Percentiles rank a stretch among this genome's conserved stretches.
Evolutionary conservation across 2,113 vertebrate genomes (phyloP).

Genomic region (Amblyornis subalaris): DNA sequence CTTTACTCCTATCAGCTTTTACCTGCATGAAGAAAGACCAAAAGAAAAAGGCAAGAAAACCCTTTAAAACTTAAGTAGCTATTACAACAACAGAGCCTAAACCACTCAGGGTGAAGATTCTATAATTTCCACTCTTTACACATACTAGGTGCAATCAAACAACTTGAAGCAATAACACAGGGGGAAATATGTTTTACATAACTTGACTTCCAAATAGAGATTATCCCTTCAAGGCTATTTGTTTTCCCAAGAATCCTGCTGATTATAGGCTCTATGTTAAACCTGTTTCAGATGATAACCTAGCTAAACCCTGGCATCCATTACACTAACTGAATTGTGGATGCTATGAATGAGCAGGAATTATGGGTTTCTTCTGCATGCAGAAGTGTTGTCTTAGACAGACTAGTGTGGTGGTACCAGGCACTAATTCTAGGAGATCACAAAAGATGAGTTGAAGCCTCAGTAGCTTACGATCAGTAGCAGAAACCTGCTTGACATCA

Average conservation of each 20-base stretch:
- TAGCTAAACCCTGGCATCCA: conserved; percentile 31
- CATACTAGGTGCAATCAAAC: conserved; percentile 50
- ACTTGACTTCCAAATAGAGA: conserved; percentile 58
- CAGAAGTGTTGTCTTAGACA: background rate
- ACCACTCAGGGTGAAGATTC: conserved; percentile 56
- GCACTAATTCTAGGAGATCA: background rate
- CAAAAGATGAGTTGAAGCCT: background rate
- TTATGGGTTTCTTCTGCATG: background rate
- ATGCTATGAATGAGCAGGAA: background rate
- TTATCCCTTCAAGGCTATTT: conserved; percentile 65
- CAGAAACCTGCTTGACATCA: background rate
- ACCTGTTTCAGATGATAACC: conserved; percentile 72
- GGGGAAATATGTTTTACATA: conserved; percentile 66
- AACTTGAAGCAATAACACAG: conserved; percentile 53
- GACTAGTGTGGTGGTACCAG: background rate
- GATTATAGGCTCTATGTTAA: conserved; percentile 60
- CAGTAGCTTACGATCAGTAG: background rate
- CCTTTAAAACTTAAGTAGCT: conserved; percentile 60
- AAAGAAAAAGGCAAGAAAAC: conserved; percentile 54
- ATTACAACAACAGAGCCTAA: conserved; percentile 46
- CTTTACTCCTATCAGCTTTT: conserved; percentile 49
- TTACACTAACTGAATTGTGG: conserved; percentile 24
- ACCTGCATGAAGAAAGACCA: conserved; percentile 56
- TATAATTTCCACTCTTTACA: conserved; percentile 37
- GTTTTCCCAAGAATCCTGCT: conserved; percentile 65